Conservation (phyloP, 2,113 vertebrate genomes). For the Sceloporus undulatus region DNA sequence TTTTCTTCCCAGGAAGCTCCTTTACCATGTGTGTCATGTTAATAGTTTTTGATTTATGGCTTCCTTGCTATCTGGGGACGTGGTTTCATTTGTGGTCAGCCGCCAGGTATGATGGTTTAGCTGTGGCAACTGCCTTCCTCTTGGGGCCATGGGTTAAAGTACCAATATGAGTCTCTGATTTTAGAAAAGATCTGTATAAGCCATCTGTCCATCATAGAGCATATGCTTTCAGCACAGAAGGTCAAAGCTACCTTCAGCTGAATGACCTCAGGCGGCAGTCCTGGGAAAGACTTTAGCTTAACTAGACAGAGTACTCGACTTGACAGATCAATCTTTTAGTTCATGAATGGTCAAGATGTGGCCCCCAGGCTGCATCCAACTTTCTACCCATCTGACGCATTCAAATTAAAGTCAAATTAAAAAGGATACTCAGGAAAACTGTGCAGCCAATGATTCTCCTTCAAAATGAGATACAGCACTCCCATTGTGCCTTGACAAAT, state of each 20-base stretch:
- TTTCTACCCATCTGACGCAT: too few relatives aligned
- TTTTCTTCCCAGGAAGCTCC: background rate
- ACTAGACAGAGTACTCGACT: background rate
- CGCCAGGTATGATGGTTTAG: too few relatives aligned
- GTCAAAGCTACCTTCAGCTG: background rate
- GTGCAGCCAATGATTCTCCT: too few relatives aligned
- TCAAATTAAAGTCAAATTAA: too few relatives aligned
- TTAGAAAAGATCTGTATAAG: too few relatives aligned
- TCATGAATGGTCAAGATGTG: background rate
- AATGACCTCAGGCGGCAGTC: background rate
- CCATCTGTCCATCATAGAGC: background rate
- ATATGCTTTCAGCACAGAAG: background rate
- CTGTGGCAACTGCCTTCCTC: background rate
- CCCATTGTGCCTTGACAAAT: too few relatives aligned
- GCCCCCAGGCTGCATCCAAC: too few relatives aligned
- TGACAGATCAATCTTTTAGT: background rate
- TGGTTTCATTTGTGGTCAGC: background rate
- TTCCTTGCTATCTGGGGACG: background rate
- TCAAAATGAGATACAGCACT: too few relatives aligned
- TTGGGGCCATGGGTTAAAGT: background rate
- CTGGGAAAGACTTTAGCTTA: background rate
- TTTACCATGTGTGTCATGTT: background rate
- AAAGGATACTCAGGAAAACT: too few relatives aligned
- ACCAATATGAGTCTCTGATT: background rate
- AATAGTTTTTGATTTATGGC: background rate